These are phyloP conservation scores for Halcyon chelicuti DNA, from an alignment of 2,797 vertebrate genomes.

Conservation along the genomic window DNA sequence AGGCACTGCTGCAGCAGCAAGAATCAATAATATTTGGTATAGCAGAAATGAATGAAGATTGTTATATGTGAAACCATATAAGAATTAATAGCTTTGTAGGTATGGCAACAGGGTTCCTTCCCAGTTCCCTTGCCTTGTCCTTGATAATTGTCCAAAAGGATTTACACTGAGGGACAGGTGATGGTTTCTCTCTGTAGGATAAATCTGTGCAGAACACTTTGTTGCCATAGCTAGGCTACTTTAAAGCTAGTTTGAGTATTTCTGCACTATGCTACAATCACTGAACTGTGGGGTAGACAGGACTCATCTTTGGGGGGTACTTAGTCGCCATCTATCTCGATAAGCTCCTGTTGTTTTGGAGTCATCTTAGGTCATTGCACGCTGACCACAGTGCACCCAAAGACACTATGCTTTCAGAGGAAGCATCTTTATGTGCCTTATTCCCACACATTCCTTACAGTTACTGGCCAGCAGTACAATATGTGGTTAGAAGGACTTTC, in stretches of 20 bases:
- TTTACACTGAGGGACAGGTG: neutral
- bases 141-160: neutral
- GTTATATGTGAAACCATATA: neutral
- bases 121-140: neutral
- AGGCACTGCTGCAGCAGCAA: neutral
- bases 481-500: neutral
- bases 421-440: accelerated
- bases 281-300: neutral
- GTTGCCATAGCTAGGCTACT: neutral
- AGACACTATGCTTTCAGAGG: neutral
- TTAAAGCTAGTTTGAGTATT: neutral
- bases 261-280: accelerated
- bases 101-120: neutral
- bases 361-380: neutral
- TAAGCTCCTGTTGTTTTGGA: neutral
- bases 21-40: neutral
- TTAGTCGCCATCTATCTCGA: neutral
- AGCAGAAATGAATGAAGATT: neutral
- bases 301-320: neutral
- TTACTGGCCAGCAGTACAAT: neutral
- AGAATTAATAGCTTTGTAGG: conserved; percentile 4
- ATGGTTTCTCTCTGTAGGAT: neutral
- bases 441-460: neutral
- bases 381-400: neutral
- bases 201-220: neutral